phyloP scores from a whole-genome alignment of 64 coral and sea anemone genomes.

The Porites australiensis region DNA sequence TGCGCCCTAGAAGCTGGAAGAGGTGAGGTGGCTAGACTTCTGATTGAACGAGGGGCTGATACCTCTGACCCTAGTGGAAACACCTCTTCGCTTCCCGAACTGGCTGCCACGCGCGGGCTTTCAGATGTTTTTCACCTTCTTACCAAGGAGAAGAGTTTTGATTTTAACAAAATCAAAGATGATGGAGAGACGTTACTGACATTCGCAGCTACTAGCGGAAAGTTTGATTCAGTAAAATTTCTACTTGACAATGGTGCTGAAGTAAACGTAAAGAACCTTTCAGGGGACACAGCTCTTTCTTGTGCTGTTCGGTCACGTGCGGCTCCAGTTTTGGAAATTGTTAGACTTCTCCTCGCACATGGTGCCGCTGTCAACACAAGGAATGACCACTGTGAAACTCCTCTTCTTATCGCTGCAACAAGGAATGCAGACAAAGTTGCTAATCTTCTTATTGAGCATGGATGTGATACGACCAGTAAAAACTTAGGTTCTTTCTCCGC shows the following conservation, averaged over 20 bases:
- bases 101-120: background rate
- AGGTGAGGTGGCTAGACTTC: background rate
- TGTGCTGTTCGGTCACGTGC: background rate
- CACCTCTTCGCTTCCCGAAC: background rate
- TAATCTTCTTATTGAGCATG: background rate
- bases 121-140: background rate
- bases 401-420: background rate
- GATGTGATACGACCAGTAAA: background rate
- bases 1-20: background rate
- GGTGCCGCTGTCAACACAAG: conserved; percentile 2
- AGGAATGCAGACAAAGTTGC: background rate
- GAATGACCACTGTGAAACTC: background rate
- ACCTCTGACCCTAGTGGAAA: background rate
- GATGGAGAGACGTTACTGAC: background rate
- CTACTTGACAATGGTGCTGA: background rate
- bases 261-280: background rate
- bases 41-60: conserved; percentile 1
- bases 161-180: background rate
- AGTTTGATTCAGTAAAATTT: background rate
- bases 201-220: background rate
- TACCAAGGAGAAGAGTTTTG: background rate
- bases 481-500: background rate
- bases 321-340: background rate
- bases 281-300: background rate
- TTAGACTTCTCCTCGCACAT: background rate